Percentiles rank a stretch among this genome's conserved stretches.
phyloP scores from a whole-genome alignment of 2,797 vertebrate species.

The Phaenicophaeus curvirostris region DNA sequence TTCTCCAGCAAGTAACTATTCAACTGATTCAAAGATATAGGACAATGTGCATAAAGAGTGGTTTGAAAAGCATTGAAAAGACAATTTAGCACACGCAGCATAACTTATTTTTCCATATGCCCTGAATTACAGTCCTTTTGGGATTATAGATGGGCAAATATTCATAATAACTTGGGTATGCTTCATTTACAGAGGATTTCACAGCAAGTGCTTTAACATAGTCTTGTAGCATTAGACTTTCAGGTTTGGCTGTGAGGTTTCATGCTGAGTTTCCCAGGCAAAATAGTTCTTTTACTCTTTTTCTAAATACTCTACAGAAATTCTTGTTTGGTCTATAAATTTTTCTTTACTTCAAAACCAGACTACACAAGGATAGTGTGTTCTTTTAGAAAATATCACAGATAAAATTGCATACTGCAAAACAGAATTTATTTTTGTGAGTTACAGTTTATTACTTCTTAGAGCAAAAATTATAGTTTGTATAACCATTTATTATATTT shows the following conservation, averaged over 20 bases:
- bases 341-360: slow-evolving; percentile 13
- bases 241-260: slow-evolving; percentile 16
- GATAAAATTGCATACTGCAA: background rate
- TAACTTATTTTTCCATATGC: slow-evolving; percentile 19
- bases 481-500: background rate
- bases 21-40: slow-evolving; percentile 8
- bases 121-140: slow-evolving; percentile 40
- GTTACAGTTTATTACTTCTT: background rate
- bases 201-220: background rate
- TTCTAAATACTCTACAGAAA: background rate
- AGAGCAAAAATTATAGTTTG: background rate
- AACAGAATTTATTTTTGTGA: background rate
- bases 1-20: slow-evolving; percentile 37
- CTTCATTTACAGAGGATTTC: slow-evolving; percentile 24
- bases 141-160: slow-evolving; percentile 15
- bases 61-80: slow-evolving; percentile 37
- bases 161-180: background rate
- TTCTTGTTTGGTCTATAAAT: slow-evolving; percentile 2
- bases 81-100: background rate
- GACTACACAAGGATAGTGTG: background rate
- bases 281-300: slow-evolving; percentile 28
- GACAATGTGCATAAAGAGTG: background rate
- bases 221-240: background rate
- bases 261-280: background rate
- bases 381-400: background rate